Evolutionary conservation across 2,113 vertebrate species (phyloP).

Genomic region (Microtus montanus): DNA sequence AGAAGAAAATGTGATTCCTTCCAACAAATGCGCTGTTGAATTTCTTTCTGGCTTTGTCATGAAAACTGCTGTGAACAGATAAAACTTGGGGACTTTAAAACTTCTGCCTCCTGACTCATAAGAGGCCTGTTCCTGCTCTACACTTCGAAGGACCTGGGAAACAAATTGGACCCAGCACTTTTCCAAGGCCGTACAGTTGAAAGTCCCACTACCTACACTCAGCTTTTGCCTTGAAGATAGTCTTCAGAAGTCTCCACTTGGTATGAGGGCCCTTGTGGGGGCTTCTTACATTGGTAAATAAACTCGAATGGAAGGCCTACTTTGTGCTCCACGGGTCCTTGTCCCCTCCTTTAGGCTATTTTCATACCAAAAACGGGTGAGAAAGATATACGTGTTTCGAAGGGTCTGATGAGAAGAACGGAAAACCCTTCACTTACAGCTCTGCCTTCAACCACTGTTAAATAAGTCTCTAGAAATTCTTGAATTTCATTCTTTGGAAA

Average conservation of each 20-base stretch:
- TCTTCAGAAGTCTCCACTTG: neutral
- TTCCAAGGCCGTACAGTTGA: neutral
- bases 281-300: neutral
- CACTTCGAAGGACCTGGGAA: neutral
- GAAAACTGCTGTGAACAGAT: conserved; percentile 68
- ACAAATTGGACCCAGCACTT: neutral
- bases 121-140: neutral
- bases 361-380: neutral
- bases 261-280: neutral
- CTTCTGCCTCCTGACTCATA: conserved; percentile 53
- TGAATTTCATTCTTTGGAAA: conserved; percentile 1
- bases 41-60: conserved; percentile 67
- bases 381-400: neutral
- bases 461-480: neutral
- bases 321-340: neutral
- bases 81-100: conserved; percentile 60
- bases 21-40: conserved; percentile 68
- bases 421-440: neutral
- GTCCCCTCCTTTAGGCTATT: neutral
- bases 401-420: neutral
- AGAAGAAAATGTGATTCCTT: conserved; percentile 74
- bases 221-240: neutral
- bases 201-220: neutral
- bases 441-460: neutral
- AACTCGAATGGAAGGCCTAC: accelerated